These are phyloP conservation scores for Halictus rubicundus DNA, from an alignment of 1,140 invertebrate species.

Conservation along the genomic window DNA sequence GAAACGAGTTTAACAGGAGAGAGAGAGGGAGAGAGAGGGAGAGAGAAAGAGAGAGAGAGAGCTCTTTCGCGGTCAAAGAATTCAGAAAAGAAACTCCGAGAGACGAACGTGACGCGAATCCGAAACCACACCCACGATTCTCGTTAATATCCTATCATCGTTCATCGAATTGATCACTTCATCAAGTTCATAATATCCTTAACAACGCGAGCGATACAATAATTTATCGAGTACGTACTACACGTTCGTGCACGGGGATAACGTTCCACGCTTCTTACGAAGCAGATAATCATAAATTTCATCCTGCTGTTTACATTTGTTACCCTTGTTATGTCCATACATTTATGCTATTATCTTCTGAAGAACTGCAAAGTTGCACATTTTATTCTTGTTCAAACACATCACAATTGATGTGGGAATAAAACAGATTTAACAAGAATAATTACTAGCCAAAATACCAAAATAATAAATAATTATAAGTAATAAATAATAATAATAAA, in stretches of 20 bases:
- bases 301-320: not conserved
- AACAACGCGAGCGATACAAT: not conserved
- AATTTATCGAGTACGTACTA: not conserved
- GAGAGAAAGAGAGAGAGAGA: not conserved
- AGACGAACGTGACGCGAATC: slow-evolving; percentile 5
- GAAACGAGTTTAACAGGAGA: slow-evolving; percentile 27
- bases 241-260: too few species aligned
- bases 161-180: slow-evolving; percentile 27
- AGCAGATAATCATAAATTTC: too few species aligned
- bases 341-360: too few species aligned
- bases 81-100: slow-evolving; percentile 26
- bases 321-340: not conserved
- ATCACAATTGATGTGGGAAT: too few species aligned
- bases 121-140: slow-evolving; percentile 30
- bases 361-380: too few species aligned
- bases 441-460: too few species aligned
- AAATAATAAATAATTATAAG: too few species aligned
- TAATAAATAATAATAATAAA: too few species aligned
- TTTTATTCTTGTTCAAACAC: too few species aligned
- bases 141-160: slow-evolving; percentile 15
- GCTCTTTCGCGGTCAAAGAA: slow-evolving; percentile 40
- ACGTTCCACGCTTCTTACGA: too few species aligned
- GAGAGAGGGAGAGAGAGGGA: not conserved
- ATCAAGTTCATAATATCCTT: not conserved
- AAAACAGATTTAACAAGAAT: too few species aligned